A percentile compares a stretch with the other conserved stretches of the same genome.
Evolutionary conservation across 2,113 vertebrate genomes (phyloP).

Genomic region (Microcebus jonahi): DNA sequence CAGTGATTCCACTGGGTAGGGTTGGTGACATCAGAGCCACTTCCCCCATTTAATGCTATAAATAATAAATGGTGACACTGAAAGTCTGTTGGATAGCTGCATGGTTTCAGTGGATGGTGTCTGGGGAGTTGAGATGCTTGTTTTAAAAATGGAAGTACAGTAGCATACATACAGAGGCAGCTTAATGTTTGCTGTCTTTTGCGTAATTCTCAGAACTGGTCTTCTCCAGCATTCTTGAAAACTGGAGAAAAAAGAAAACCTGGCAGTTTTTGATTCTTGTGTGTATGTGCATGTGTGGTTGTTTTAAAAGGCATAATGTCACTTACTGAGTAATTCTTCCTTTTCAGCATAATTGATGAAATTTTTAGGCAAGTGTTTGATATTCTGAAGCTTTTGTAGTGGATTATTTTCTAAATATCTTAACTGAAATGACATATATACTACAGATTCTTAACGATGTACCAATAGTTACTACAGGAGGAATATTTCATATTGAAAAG

Average conservation of each 20-base stretch:
- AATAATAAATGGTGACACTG: slow-evolving; percentile 70
- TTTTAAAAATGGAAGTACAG: slow-evolving; percentile 66
- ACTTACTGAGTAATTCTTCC: slow-evolving; percentile 35
- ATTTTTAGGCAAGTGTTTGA: neutral
- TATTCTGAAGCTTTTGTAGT: slow-evolving; percentile 19
- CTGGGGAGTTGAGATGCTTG: slow-evolving; percentile 54
- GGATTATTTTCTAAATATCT: slow-evolving; percentile 48
- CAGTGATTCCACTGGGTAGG: slow-evolving; percentile 67
- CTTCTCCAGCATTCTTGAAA: slow-evolving; percentile 44
- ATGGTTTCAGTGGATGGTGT: slow-evolving; percentile 69
- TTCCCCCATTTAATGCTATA: slow-evolving; percentile 64
- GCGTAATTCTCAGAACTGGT: slow-evolving; percentile 25
- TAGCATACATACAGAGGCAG: slow-evolving; percentile 45
- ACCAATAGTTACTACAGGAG: neutral
- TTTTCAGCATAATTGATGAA: slow-evolving; percentile 48
- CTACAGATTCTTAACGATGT: neutral
- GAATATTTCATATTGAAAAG: slow-evolving; percentile 12
- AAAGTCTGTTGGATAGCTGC: slow-evolving; percentile 69
- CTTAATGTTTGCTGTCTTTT: slow-evolving; percentile 17
- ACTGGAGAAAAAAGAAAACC: neutral
- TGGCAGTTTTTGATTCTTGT: slow-evolving; percentile 3
- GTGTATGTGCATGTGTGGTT: neutral
- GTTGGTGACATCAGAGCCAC: slow-evolving; percentile 68
- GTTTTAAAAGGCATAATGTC: slow-evolving; percentile 49
- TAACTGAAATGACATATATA: neutral